phyloP scores from a whole-genome alignment of 2,797 vertebrate species.

The Hydrolagus colliei region DNA sequence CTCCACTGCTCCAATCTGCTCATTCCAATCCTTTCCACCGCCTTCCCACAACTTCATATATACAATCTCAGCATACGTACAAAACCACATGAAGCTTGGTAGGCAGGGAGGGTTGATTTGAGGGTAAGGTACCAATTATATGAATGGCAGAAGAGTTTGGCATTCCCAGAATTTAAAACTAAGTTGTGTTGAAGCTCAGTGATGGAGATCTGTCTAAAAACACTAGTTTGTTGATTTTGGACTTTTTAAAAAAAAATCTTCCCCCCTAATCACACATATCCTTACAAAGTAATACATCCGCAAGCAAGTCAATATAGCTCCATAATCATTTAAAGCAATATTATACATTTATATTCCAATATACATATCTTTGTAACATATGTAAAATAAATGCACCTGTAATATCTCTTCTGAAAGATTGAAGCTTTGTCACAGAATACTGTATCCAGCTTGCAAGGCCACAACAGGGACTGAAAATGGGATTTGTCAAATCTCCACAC shows the following conservation, averaged over 20 bases:
- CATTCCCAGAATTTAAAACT: background rate
- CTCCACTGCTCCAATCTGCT: too few relatives aligned
- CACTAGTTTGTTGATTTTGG: background rate
- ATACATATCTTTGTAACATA: too few relatives aligned
- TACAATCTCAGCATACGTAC: too few relatives aligned
- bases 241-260: background rate
- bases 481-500: background rate
- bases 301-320: background rate
- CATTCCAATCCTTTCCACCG: too few relatives aligned
- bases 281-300: too few relatives aligned
- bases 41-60: too few relatives aligned
- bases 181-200: background rate
- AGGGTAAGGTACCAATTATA: background rate
- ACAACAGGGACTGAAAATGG: background rate
- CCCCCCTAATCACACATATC: background rate
- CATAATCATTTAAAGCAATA: background rate
- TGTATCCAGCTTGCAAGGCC: background rate
- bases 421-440: background rate
- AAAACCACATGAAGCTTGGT: too few relatives aligned
- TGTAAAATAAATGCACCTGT: too few relatives aligned
- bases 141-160: background rate
- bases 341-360: background rate
- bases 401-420: background rate
- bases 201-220: background rate
- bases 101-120: background rate